phyloP scores from a whole-genome alignment of 2,888 invertebrate genomes.

The Disparrhopalites patrizii region DNA sequence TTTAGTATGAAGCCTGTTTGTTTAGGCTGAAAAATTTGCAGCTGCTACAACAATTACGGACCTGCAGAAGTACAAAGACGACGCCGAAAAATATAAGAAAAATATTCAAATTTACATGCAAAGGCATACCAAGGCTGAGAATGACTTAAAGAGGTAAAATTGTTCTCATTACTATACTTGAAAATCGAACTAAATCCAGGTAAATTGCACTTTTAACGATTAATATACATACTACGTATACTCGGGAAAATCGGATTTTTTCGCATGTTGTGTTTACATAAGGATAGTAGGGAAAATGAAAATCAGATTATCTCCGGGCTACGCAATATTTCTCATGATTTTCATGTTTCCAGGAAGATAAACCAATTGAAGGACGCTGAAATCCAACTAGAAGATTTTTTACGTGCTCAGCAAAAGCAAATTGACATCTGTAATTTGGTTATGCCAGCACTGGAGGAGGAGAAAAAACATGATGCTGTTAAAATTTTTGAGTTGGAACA shows the following conservation, averaged over 20 bases:
- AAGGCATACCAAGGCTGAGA: slow-evolving; percentile 8
- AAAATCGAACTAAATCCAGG: too few relatives aligned
- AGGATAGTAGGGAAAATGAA: too few relatives aligned
- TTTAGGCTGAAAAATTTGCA: slow-evolving; percentile 31
- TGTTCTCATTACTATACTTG: too few relatives aligned
- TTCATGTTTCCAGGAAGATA: slow-evolving; percentile 15
- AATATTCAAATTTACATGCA: slow-evolving; percentile 27
- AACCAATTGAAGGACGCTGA: slow-evolving; percentile 26
- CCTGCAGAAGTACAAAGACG: slow-evolving; percentile 2
- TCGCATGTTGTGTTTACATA: too few relatives aligned
- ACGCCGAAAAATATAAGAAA: slow-evolving; percentile 23
- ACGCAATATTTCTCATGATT: neutral
- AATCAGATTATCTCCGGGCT: too few relatives aligned
- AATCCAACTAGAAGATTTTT: slow-evolving; percentile 13
- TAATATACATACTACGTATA: too few relatives aligned
- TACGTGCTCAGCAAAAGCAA: slow-evolving; percentile 26
- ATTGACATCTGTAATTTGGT: slow-evolving; percentile 18
- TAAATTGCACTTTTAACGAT: too few relatives aligned
- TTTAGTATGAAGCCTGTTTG: neutral
- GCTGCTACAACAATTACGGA: slow-evolving; percentile 22
- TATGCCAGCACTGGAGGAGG: slow-evolving; percentile 21
- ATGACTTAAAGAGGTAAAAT: neutral
- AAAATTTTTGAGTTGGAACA: slow-evolving; percentile 27
- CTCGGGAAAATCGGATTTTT: too few relatives aligned
- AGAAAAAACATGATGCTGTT: neutral